Evolutionary conservation across 2,888 invertebrate species (phyloP).

Genomic region (Diplolepis rosae): DNA sequence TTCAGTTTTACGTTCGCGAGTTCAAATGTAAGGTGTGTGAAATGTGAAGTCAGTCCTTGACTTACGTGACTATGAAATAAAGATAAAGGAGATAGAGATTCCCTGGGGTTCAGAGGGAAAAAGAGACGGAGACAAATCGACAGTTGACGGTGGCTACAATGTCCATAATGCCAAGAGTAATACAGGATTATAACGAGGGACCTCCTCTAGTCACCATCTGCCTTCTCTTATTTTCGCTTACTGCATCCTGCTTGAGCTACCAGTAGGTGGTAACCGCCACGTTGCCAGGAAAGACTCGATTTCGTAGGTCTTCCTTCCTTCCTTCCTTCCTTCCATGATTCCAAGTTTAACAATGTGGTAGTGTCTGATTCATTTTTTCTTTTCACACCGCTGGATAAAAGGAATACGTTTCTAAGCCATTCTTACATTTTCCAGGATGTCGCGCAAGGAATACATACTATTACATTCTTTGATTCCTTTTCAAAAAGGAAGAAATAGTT

Average conservation of each 20-base stretch:
- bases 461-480: too few relatives aligned
- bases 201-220: constrained; percentile 41
- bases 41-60: too few relatives aligned
- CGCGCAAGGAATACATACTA: background rate
- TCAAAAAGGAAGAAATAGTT: too few relatives aligned
- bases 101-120: constrained; percentile 31
- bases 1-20: too few relatives aligned
- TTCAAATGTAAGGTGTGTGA: too few relatives aligned
- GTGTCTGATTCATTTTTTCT: constrained; percentile 8
- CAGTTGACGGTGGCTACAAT: constrained; percentile 41
- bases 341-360: constrained; percentile 5
- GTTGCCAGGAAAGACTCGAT: constrained; percentile 13
- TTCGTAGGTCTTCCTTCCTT: constrained; percentile 13
- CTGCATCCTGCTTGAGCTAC: constrained; percentile 19
- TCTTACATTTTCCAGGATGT: background rate
- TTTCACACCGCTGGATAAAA: background rate
- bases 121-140: constrained; percentile 32
- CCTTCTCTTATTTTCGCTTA: constrained; percentile 32
- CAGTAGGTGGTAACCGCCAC: constrained; percentile 27
- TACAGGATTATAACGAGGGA: constrained; percentile 43
- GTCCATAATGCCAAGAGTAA: constrained; percentile 44
- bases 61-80: background rate
- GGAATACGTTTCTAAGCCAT: background rate
- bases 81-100: constrained; percentile 31
- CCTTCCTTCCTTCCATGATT: background rate